Conservation (phyloP, 2,797 vertebrate species). For the Onychomys torridus region DNA sequence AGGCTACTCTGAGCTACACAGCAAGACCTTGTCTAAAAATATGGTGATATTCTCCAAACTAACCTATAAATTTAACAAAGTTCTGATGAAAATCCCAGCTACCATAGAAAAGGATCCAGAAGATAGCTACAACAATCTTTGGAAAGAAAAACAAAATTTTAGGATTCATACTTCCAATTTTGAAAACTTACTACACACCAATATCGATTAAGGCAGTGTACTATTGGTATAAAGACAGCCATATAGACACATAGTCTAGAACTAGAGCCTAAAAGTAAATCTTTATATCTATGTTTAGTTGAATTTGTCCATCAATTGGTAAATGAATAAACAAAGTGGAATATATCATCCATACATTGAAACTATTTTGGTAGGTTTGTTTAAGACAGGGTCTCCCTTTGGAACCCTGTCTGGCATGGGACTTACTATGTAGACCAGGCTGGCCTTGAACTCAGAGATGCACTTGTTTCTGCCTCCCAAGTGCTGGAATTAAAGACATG, state of each 20-base stretch:
- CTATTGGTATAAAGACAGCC: neutral
- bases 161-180: slow-evolving; percentile 20
- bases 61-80: slow-evolving; percentile 30
- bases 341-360: neutral
- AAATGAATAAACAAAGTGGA: neutral
- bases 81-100: neutral
- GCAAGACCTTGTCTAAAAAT: neutral
- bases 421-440: neutral
- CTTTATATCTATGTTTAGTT: slow-evolving; percentile 18
- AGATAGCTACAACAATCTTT: slow-evolving; percentile 51
- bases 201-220: neutral
- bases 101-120: neutral
- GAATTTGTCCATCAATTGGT: slow-evolving; percentile 42
- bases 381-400: neutral
- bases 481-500: neutral
- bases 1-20: neutral
- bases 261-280: slow-evolving; percentile 29
- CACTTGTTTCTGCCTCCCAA: neutral
- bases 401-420: neutral
- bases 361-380: neutral
- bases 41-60: neutral
- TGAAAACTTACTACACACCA: slow-evolving; percentile 53
- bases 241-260: neutral
- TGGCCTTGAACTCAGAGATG: neutral
- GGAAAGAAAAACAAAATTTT: slow-evolving; percentile 49